These are phyloP conservation scores for Jordanella pulchra DNA, from an alignment of 2,797 vertebrate species.

Conservation along the genomic window DNA sequence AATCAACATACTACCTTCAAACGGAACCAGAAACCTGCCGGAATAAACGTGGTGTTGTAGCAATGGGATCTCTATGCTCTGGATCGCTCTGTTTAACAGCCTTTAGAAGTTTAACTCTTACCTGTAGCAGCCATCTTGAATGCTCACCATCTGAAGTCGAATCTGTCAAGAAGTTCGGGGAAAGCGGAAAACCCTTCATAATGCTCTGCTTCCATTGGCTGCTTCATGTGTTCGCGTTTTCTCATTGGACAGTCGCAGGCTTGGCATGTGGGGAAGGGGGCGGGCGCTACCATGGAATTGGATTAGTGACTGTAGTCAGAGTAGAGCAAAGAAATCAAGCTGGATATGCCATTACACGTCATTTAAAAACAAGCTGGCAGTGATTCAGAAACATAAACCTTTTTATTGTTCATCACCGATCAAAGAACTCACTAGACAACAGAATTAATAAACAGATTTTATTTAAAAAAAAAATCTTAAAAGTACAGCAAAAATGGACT, in stretches of 20 bases:
- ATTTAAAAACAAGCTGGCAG: not conserved
- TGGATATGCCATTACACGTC: not conserved
- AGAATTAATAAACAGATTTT: conserved; percentile 4
- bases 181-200: conserved; percentile 75
- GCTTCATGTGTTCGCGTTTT: conserved; percentile 24
- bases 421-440: no score
- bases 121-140: conserved; percentile 86
- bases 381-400: not conserved
- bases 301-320: not conserved
- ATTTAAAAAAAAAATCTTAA: conserved; percentile 4
- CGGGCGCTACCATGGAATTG: conserved; percentile 41
- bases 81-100: conserved; percentile 13
- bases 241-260: conserved; percentile 59
- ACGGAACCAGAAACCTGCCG: not conserved
- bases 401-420: not conserved
- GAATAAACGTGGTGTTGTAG: not conserved
- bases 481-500: not conserved
- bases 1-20: not conserved
- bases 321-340: not conserved
- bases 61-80: not conserved
- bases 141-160: conserved; percentile 79
- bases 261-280: conserved; percentile 44
- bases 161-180: conserved; percentile 80
- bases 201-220: conserved; percentile 69
- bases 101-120: conserved; percentile 74